Conservation (phyloP, 2,888 invertebrate genomes). For the Pasiphila rectangulata region DNA sequence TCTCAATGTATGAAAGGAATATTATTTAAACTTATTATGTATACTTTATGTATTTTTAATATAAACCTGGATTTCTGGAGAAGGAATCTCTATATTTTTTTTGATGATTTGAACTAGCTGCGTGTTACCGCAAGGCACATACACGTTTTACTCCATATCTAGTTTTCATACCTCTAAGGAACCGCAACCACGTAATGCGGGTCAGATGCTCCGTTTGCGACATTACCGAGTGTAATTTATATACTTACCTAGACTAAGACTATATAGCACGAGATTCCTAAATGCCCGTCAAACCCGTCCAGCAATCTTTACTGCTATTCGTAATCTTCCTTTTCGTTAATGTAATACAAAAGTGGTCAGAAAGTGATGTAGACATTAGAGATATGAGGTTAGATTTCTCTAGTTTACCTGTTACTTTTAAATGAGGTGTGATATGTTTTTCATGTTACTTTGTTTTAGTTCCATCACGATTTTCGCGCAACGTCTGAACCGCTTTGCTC, state of each 20-base stretch:
- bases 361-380: slow-evolving; percentile 21
- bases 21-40: too few relatives aligned
- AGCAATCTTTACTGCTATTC: slow-evolving; percentile 12
- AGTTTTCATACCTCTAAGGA: background rate
- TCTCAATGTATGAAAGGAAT: too few relatives aligned
- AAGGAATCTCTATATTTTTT: too few relatives aligned
- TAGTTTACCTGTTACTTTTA: slow-evolving; percentile 5
- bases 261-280: slow-evolving; percentile 41
- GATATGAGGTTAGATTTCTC: slow-evolving; percentile 13
- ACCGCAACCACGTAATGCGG: slow-evolving; percentile 34
- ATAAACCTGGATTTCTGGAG: too few relatives aligned
- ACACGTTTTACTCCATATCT: background rate
- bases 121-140: too few relatives aligned
- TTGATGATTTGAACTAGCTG: too few relatives aligned
- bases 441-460: background rate
- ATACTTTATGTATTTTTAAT: too few relatives aligned
- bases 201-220: slow-evolving; percentile 48
- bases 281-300: slow-evolving; percentile 41
- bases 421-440: background rate
- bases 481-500: too few relatives aligned
- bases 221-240: slow-evolving; percentile 35
- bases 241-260: slow-evolving; percentile 8
- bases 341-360: slow-evolving; percentile 25
- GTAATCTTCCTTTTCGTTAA: slow-evolving; percentile 24
- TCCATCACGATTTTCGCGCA: too few relatives aligned